Base-by-base conservation (phyloP, 1,140 invertebrate genomes). In the Aricia agestis region DNA sequence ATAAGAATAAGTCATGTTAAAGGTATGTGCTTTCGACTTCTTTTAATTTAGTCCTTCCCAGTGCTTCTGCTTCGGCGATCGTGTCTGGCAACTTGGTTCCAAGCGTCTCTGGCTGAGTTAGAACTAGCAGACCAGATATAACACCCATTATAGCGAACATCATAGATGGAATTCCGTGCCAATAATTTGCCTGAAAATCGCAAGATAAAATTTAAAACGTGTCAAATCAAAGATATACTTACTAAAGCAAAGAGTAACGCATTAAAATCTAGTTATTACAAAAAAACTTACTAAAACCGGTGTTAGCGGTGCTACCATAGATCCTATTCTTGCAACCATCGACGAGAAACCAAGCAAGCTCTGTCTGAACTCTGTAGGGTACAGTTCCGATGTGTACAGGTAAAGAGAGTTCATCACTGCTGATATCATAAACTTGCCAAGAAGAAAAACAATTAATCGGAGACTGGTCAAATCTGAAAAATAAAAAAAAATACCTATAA, bases 401-500 rank as follows among this genome's bases (percentile, higher is more conserved):
- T 95, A 96, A 2, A 95, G 82, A 4, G 94, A 92, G 25, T 93
- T 93, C 76, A 95, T 95, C 1, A 94, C 93, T 67, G 93, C 90
- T 0, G 95, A 95, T 18, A 95, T 95, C 13, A 93, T 93, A 80
- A 94, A 94, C 87, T 97, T 97, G 1, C 96, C 96, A 0, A 94
- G 76, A 42, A 97, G 85, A 75, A 95, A 96, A 0, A 94, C 68
- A 1, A 82, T 13, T 36, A 81, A 67, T 6, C 79, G 70, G 0
- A 74, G 5, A 1, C 66, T 68, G 10, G 41, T 67, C 31, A 80
- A 36, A 59, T 82, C 81, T 82, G 66, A 69, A 71, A 72, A 66
- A 25, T 32, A 15, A 45, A 18, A 67, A n/a, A n/a, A n/a, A n/a
- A n/a, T n/a, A n/a, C n/a, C n/a, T n/a, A n/a, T n/a, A n/a, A n/a